Evolutionary conservation across 2,113 vertebrate species (phyloP).

Genomic region (Clupea harengus): DNA sequence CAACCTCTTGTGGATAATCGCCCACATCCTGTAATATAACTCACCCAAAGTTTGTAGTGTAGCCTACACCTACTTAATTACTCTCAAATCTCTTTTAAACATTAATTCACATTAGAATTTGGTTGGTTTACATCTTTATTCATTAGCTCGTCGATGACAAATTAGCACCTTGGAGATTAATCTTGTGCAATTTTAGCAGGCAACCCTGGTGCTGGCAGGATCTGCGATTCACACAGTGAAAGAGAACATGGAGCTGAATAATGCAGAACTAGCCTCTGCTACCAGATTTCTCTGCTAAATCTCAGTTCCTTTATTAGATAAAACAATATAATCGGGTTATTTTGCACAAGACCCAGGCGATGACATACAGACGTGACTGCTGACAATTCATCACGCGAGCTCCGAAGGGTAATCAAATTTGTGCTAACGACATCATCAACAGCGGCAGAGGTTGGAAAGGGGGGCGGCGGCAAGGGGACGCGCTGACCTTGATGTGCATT

Average conservation of each 20-base stretch:
- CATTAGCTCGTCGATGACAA: not conserved
- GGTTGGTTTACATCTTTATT: not conserved
- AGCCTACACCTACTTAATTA: not conserved
- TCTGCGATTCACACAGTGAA: conserved; percentile 28
- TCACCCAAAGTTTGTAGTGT: not conserved
- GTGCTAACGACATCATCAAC: conserved; percentile 60
- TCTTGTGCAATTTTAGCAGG: conserved; percentile 1
- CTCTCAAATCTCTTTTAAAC: not conserved
- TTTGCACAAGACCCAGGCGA: conserved; percentile 45
- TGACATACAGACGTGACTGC: conserved; percentile 54
- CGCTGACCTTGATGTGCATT: conserved; percentile 78
- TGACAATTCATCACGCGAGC: conserved; percentile 55
- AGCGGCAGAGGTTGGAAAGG: conserved; percentile 31
- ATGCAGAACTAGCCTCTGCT: conserved; percentile 61
- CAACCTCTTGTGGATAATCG: too few relatives aligned
- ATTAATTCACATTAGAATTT: not conserved
- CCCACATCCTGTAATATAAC: not conserved
- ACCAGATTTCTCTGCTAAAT: conserved; percentile 20
- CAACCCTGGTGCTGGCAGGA: not conserved
- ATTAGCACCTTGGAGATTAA: not conserved
- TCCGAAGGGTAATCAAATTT: conserved; percentile 69
- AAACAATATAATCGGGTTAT: conserved; percentile 48
- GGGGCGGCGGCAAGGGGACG: conserved; percentile 64
- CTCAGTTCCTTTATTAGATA: conserved; percentile 46
- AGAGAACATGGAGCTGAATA: conserved; percentile 58